Evolutionary conservation across 2,797 vertebrate species (phyloP), one percentile per base, ranked within the genome.

Genomic region (Halcyon leucocephala): DNA sequence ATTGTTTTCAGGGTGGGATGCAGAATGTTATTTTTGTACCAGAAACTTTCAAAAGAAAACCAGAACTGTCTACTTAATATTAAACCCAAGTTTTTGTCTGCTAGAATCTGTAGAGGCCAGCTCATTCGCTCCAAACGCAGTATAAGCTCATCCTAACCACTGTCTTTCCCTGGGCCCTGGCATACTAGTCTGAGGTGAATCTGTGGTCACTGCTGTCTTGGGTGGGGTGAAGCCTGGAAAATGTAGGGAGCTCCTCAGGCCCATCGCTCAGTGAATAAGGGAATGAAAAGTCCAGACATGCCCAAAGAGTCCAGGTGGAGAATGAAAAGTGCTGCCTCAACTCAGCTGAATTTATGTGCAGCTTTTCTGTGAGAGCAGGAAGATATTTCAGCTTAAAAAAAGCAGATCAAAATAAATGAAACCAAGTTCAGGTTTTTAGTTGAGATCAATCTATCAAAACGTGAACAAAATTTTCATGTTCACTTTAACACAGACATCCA

Each of bases 151-250:
- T 39, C 22, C 39, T 28, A 37, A 39, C 6, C 19, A 24, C 7
- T 0, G 0, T 4, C 25, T 37, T 77, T n/a, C 28, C 14, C 11
- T n/a, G 22, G 29, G 4, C 41, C 19, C 21, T 41, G n/a, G 29
- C 77, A 52, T 10, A 52, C 51, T 29, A 52, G 26, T 28, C 51
- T 10, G 15, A 26, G 41, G 5, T 20, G 66, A 10, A 49, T 65
- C 21, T 24, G 18, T 0, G 1, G 12, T 25, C 67, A 16, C 46
- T 1, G 0, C 41, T 39, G 12, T 2, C 52, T 61, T n/a, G n/a
- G 41, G 18, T 33, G 35, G 12, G 33, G 9, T 24, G 29, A 88
- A 86, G 22, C 29, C 33, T 86, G 46, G 24, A 10, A 42, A 26
- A 4, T 13, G 10, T 29, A 18, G 14, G 60, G 35, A 84, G 41